These are phyloP conservation scores for Lasiurus cinereus DNA, from an alignment of 2,113 vertebrate genomes.

Conservation along the genomic window DNA sequence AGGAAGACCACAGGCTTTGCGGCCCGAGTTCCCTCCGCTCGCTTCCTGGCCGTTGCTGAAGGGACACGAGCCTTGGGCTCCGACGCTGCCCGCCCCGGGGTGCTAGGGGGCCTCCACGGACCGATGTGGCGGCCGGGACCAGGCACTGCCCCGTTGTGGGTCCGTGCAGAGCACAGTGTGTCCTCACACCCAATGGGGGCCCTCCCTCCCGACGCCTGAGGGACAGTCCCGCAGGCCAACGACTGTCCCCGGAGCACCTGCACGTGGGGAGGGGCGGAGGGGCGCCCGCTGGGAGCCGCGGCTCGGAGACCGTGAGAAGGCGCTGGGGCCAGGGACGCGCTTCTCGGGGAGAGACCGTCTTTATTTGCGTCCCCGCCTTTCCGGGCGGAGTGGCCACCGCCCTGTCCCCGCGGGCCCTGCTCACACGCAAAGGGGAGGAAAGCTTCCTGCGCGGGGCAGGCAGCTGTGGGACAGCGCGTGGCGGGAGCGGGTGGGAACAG, in stretches of 20 bases:
- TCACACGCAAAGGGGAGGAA: background rate
- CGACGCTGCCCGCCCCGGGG: accelerated
- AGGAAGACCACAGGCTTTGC: background rate
- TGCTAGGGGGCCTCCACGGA: background rate
- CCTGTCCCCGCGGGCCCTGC: background rate
- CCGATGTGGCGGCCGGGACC: background rate
- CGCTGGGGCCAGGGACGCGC: background rate
- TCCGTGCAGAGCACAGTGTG: background rate
- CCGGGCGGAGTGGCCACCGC: background rate
- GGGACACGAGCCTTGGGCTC: accelerated
- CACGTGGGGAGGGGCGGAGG: background rate
- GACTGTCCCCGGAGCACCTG: background rate
- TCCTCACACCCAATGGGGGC: background rate
- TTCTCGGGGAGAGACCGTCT: constrained; percentile 44
- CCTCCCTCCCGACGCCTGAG: no score
- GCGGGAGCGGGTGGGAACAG: no score
- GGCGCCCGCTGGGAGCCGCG: background rate
- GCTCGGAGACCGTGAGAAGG: background rate
- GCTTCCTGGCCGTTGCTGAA: background rate
- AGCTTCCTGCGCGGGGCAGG: background rate
- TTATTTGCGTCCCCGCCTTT: constrained; percentile 70
- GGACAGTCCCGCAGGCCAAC: background rate
- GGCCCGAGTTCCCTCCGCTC: background rate
- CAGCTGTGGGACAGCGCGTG: background rate
- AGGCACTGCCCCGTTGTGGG: accelerated